Evolutionary conservation across 1,140 invertebrate species (phyloP).

Genomic region (Bombus cullumanus): DNA sequence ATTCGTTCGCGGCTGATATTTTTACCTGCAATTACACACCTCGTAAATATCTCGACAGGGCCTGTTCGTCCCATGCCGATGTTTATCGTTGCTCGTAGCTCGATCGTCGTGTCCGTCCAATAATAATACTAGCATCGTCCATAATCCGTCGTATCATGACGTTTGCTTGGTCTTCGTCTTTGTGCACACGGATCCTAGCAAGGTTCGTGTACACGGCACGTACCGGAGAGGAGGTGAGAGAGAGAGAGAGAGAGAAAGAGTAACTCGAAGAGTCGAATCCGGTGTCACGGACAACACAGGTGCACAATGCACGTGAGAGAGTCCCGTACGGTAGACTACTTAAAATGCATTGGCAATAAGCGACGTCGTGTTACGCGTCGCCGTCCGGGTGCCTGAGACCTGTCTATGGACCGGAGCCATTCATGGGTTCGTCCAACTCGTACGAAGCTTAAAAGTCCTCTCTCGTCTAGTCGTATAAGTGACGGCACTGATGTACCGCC

Average conservation of each 20-base stretch:
- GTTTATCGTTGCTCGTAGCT: conserved; percentile 37
- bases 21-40: conserved; percentile 34
- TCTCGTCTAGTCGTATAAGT: conserved; percentile 66
- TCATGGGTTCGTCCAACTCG: conserved; percentile 38
- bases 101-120: conserved; percentile 18
- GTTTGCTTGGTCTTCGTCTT: conserved; percentile 32
- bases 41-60: conserved; percentile 16
- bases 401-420: conserved; percentile 68
- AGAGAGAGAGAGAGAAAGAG: background rate
- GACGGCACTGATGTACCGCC: conserved; percentile 18
- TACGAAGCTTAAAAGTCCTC: conserved; percentile 68
- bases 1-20: background rate
- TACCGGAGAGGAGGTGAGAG: background rate
- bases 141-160: conserved; percentile 52
- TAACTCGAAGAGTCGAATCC: conserved; percentile 35
- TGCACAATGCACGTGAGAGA: conserved; percentile 60
- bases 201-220: conserved; percentile 2
- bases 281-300: conserved; percentile 64
- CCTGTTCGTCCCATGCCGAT: conserved; percentile 13
- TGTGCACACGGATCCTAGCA: conserved; percentile 24
- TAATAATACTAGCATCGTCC: background rate
- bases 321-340: conserved; percentile 76
- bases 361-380: conserved; percentile 77
- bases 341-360: conserved; percentile 82
- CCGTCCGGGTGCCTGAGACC: conserved; percentile 65